A percentile compares a stretch with the other conserved stretches of the same genome.
Conservation (phyloP, 1,140 invertebrate species). For the Prorops nasuta region DNA sequence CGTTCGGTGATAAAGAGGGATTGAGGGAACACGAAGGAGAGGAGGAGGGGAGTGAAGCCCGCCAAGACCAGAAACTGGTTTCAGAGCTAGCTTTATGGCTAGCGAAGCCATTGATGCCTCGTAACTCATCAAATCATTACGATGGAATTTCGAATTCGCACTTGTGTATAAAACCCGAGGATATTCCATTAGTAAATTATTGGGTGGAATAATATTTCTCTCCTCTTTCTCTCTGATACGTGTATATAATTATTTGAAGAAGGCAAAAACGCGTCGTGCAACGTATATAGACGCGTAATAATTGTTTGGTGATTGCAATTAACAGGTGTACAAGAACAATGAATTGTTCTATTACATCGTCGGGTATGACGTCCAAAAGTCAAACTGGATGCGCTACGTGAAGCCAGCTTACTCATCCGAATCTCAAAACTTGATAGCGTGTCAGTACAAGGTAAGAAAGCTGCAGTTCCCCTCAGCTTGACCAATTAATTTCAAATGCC, state of each 20-base stretch:
- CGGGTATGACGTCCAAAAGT: constrained; percentile 88
- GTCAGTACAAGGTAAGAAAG: constrained; percentile 79
- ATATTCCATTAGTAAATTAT: too few species aligned
- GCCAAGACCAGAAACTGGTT: constrained; percentile 34
- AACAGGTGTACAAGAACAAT: constrained; percentile 89
- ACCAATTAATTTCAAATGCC: neutral
- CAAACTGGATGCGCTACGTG: constrained; percentile 99
- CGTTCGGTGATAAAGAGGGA: neutral
- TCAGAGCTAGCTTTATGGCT: constrained; percentile 29
- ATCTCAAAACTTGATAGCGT: constrained; percentile 96
- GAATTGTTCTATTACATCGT: constrained; percentile 92
- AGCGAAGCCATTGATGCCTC: constrained; percentile 32
- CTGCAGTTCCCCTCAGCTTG: neutral
- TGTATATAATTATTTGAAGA: too few species aligned
- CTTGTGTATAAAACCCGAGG: too few species aligned
- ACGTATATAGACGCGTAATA: too few species aligned
- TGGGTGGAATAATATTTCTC: too few species aligned
- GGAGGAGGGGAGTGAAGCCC: constrained; percentile 9
- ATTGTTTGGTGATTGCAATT: neutral
- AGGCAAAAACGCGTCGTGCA: too few species aligned
- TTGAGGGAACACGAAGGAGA: constrained; percentile 4
- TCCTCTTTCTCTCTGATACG: too few species aligned
- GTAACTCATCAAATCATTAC: constrained; percentile 33
- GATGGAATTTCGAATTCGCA: constrained; percentile 18
- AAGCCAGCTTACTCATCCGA: constrained; percentile 88